phyloP scores from a whole-genome alignment of 2,797 vertebrate species.

The Mus minutoides region DNA sequence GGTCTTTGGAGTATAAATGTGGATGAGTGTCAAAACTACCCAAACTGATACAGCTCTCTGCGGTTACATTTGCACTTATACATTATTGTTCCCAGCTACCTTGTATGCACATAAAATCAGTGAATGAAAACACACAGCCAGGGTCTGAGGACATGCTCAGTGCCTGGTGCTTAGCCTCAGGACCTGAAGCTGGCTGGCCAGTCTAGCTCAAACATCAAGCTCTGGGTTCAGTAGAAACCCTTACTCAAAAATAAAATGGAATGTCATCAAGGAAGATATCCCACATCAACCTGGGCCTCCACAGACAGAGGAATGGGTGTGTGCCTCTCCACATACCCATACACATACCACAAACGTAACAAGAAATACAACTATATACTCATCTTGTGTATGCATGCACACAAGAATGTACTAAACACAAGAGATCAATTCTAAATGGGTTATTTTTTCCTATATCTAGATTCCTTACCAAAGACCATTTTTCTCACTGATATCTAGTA shows the following conservation, averaged over 20 bases:
- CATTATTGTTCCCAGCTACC: not conserved
- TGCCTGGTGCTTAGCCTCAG: not conserved
- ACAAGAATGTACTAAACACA: not conserved
- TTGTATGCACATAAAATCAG: not conserved
- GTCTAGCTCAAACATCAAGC: not conserved
- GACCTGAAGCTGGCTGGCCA: not conserved
- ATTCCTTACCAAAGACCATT: constrained; percentile 10
- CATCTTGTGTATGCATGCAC: not conserved
- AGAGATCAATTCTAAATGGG: not conserved
- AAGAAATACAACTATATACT: not conserved
- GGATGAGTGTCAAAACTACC: not conserved
- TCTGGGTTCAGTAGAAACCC: not conserved
- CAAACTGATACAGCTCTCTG: not conserved
- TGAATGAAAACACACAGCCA: not conserved
- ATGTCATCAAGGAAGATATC: not conserved
- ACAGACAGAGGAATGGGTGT: not conserved
- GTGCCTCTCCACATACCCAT: not conserved
- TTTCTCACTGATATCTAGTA: not conserved
- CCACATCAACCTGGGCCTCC: not conserved
- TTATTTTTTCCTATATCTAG: not conserved
- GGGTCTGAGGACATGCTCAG: not conserved
- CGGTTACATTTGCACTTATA: not conserved
- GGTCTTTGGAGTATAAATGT: not conserved
- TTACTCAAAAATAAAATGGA: not conserved
- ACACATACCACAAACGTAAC: not conserved